A percentile compares a stretch with the other conserved stretches of the same genome.
phyloP scores from a whole-genome alignment of 2,888 invertebrate genomes.

The Pocota personata region DNA sequence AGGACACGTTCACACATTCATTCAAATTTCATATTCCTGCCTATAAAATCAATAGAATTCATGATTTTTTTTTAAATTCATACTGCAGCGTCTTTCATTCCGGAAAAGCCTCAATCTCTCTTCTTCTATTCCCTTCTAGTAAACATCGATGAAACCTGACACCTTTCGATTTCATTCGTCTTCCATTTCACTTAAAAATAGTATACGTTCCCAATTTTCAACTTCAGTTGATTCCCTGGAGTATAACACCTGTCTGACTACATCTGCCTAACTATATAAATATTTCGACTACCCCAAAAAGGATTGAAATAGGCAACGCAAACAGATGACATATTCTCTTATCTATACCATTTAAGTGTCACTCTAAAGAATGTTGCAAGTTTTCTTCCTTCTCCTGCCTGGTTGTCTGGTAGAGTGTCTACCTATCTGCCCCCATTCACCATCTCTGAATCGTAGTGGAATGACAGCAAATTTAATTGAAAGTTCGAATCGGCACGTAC shows the following conservation, averaged over 20 bases:
- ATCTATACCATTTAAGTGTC: conserved; percentile 35
- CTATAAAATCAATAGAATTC: too few relatives aligned
- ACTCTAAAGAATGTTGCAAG: conserved; percentile 50
- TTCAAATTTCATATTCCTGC: too few relatives aligned
- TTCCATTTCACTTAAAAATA: not conserved
- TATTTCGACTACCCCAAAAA: conserved; percentile 32
- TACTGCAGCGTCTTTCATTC: too few relatives aligned
- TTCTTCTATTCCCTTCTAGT: not conserved
- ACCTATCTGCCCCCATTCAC: not conserved
- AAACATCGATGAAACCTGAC: conserved; percentile 1
- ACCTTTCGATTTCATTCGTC: not conserved
- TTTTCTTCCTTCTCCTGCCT: conserved; percentile 13
- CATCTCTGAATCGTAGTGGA: not conserved
- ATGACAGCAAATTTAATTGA: conserved; percentile 69
- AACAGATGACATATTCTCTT: conserved; percentile 13
- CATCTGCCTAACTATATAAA: not conserved
- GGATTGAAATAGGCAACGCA: conserved; percentile 50
- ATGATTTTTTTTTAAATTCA: too few relatives aligned
- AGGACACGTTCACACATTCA: too few relatives aligned
- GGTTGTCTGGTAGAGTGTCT: not conserved
- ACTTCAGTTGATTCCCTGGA: conserved; percentile 4
- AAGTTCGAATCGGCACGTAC: conserved; percentile 70
- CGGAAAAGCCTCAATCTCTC: not conserved
- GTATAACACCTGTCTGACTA: not conserved
- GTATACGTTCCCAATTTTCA: conserved; percentile 20